phyloP scores from a whole-genome alignment of 2,888 invertebrate species.

The Prenolepis imparis region DNA sequence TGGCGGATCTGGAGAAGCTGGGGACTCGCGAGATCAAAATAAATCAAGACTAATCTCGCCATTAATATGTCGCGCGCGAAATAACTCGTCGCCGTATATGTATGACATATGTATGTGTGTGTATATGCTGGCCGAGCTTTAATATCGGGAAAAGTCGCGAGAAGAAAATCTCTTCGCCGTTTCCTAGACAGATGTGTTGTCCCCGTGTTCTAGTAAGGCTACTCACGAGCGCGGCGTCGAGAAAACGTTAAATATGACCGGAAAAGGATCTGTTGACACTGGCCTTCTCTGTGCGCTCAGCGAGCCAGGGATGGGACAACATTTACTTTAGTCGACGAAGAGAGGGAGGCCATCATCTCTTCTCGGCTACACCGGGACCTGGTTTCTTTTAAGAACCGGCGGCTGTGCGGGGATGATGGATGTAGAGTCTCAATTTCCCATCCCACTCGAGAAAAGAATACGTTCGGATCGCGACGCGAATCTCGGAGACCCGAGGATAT shows the following conservation, averaged over 20 bases:
- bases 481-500: conserved; percentile 48
- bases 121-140: conserved; percentile 31
- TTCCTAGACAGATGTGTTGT: conserved; percentile 7
- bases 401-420: conserved; percentile 67
- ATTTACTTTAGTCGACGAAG: conserved; percentile 72
- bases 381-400: conserved; percentile 67
- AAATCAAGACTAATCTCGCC: conserved; percentile 55
- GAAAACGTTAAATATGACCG: conserved; percentile 76
- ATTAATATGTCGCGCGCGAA: conserved; percentile 49
- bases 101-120: background rate
- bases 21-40: conserved; percentile 18
- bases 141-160: conserved; percentile 48
- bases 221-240: conserved; percentile 53
- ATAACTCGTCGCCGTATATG: conserved; percentile 30
- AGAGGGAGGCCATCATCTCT: conserved; percentile 24
- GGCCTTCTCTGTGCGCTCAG: conserved; percentile 66
- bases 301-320: conserved; percentile 74
- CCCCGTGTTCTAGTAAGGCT: conserved; percentile 40
- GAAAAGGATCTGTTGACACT: conserved; percentile 74
- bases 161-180: conserved; percentile 30
- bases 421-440: conserved; percentile 73
- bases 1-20: background rate
- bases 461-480: conserved; percentile 29
- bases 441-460: conserved; percentile 17
- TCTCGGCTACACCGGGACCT: background rate